Base-by-base conservation (phyloP, 2,113 vertebrate species). In the Dipodomys spectabilis region DNA sequence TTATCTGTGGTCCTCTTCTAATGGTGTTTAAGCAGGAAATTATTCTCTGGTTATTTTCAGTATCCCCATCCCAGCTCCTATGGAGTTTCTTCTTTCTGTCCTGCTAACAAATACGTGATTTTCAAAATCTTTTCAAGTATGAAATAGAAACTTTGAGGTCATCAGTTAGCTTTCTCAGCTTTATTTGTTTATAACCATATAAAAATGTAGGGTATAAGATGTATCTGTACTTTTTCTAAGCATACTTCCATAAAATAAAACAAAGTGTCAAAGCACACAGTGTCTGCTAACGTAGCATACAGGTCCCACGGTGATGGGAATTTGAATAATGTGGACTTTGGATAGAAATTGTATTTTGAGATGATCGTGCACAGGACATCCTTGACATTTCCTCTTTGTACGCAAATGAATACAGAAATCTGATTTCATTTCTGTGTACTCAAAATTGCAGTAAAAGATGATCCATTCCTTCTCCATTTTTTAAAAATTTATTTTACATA, bases 321-420 rank as follows among this genome's bases (percentile, higher is more conserved):
- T 84, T 87, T 78, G 32, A 88, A 20, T 89, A 60, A 35, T 78
- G 73, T 57, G 30, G 22, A 62, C 92, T 87, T 60, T 69, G 92
- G 90, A 69, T 86, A 74, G 64, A 85, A 82, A 82, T 68, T 82
- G 45, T 39, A 60, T 91, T 79, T 91, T 89, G 69, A 85, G n/a
- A 71, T 49, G n/a, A 15, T 57, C 18, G 10, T 84, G 8, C 68
- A 95, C 20, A 82, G 49, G 60, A 60, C 35, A 49, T 81, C 45
- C 6, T 91, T 75, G 64, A 15, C 85, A 84, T 84, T 64, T 49
- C 88, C 45, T 27, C 7, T 88, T 44, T 84, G n/a, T 85, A 69
- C 25, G 44, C 53, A 69, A 68, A 45, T 45, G 75, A 80, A 83
- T 80, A 32, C 20, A 92, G 64, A 93, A 94, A 60, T 95, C 28